Base-by-base conservation (phyloP, 2,113 vertebrate species). In the Coptodon bakossiorum region DNA sequence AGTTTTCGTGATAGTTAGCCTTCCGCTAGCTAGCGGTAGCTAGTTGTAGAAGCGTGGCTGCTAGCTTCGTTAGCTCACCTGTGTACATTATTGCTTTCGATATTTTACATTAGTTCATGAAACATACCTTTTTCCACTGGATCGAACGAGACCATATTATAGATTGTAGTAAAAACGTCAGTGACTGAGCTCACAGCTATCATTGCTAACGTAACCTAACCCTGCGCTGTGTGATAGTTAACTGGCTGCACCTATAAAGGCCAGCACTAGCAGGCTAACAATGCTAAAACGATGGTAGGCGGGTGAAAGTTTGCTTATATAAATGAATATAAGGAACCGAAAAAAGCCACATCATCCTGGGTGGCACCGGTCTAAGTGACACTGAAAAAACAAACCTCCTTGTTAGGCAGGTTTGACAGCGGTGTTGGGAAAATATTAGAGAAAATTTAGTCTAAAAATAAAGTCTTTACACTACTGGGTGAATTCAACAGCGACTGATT, bases 31-130 rank as follows among this genome's bases (percentile, higher is more conserved):
- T 80, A 57, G 6, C 12, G 80, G 45, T 91, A 86, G 91, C 85
- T 80, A 57, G 6, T 29, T 4, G 6, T 43, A 24, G 22, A 80
- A 93, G 90, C 94, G 54, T 94, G 94, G 85, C 8, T 68, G 59
- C 36, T 84, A 50, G 3, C 9, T 16, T 27, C 2, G 2, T 8
- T 85, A 76, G 63, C 22, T 27, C 22, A 6, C 24, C 5, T 48
- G 3, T 8, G 1, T 19, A 5, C 22, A 31, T 54, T 5, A 4
- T 57, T 57, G 31, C 31, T 57, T 13, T 19, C 27, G 73, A 52
- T 31, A 78, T 31, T 78, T 31, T 34, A 13, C 45, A 7, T 52
- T 78, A 40, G 36, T 43, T 80, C 34, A 19, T 7, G 6, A 5
- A 78, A 29, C 34, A 11, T 6, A 3, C 7, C 5, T 2, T 1